Evolutionary conservation across 2,797 vertebrate genomes (phyloP).

Genomic region (Thripadectes ignobilis): DNA sequence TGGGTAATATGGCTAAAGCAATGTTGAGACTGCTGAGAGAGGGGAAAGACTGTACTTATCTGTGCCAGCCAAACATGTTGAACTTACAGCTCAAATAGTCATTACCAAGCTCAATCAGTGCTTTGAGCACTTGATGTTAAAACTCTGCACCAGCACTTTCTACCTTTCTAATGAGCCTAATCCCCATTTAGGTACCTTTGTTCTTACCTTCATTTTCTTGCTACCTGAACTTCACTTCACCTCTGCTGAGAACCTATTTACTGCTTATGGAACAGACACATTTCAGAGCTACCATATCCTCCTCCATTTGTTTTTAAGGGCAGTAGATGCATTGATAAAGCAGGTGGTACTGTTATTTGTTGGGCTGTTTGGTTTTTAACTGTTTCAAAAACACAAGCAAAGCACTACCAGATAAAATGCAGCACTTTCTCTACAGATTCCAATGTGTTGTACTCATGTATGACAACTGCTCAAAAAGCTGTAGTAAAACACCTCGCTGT

Average conservation of each 20-base stretch:
- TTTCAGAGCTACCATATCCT: background rate
- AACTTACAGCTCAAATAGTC: background rate
- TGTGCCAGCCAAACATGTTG: background rate
- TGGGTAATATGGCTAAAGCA: background rate
- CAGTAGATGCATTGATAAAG: background rate
- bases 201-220: constrained; percentile 1
- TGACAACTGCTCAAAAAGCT: background rate
- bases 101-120: background rate
- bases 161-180: background rate
- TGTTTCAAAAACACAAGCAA: background rate
- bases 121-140: background rate
- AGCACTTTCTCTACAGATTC: background rate
- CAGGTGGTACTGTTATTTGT: background rate
- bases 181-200: background rate
- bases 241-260: background rate
- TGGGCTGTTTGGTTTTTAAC: background rate
- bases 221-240: background rate
- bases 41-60: background rate
- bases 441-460: background rate
- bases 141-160: background rate
- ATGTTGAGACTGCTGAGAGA: background rate
- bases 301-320: background rate
- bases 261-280: background rate
- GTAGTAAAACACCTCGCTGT: background rate
- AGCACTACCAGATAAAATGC: background rate